A percentile compares a stretch with the other conserved stretches of the same genome.
Conservation (phyloP, 2,113 vertebrate genomes). For the Halichoerus grypus region DNA sequence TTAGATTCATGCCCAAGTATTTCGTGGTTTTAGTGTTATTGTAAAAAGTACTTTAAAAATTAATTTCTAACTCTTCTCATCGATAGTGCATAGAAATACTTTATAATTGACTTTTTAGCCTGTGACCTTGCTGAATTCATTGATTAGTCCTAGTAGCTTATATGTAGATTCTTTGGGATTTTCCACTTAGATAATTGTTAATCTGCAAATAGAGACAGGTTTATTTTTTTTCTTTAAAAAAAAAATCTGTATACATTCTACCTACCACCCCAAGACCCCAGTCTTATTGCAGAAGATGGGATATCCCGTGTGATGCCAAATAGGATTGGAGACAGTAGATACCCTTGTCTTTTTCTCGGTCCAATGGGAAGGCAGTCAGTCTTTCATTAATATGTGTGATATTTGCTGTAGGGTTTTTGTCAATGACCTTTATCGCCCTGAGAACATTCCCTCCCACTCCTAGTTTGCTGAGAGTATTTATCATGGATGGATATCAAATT, state of each 20-base stretch:
- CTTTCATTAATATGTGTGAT: not conserved
- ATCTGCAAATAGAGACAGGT: not conserved
- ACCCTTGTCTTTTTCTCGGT: not conserved
- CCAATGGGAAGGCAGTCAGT: not conserved
- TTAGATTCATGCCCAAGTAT: not conserved
- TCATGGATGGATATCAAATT: not conserved
- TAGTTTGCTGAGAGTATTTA: not conserved
- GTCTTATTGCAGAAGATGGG: not conserved
- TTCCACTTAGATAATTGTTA: not conserved
- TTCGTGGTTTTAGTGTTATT: not conserved
- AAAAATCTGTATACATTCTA: not conserved
- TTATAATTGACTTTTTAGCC: not conserved
- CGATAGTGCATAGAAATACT: not conserved
- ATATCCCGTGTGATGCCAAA: not conserved
- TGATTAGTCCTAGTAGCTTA: not conserved
- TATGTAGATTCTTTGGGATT: not conserved
- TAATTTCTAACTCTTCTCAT: constrained; percentile 12
- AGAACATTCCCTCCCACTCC: not conserved
- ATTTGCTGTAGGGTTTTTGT: not conserved
- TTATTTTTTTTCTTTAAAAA: not conserved
- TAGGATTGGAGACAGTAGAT: not conserved
- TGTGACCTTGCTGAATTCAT: not conserved
- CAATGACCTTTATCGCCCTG: not conserved
- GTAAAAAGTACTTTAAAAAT: not conserved
- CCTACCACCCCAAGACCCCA: not conserved